Percentiles rank a stretch among this genome's conserved stretches.
phyloP scores from a whole-genome alignment of 2,797 vertebrate species.

The Molothrus ater region DNA sequence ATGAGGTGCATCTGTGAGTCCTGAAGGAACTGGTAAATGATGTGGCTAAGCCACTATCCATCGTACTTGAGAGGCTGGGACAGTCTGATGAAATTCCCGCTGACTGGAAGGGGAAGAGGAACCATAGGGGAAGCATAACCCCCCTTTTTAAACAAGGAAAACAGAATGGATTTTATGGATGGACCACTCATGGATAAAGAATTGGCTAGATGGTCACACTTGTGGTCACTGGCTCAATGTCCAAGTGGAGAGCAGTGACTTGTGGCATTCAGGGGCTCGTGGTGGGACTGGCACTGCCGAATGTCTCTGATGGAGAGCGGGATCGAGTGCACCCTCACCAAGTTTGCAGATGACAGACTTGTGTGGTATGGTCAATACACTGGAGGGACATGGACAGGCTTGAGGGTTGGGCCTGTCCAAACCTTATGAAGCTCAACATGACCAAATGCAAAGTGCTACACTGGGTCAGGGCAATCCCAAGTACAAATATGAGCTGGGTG shows the following conservation, averaged over 20 bases:
- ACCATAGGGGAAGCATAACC: not conserved
- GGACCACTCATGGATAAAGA: not conserved
- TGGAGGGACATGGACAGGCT: not conserved
- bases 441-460: not conserved
- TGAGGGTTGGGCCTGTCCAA: not conserved
- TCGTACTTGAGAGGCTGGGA: not conserved
- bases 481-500: not conserved
- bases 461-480: not conserved
- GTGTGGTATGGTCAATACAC: rapidly evolving
- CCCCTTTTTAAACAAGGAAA: not conserved
- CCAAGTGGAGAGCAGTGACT: not conserved
- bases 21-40: not conserved
- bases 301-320: not conserved
- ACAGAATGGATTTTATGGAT: not conserved
- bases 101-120: not conserved
- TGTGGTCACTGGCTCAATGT: rapidly evolving
- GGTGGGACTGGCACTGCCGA: not conserved
- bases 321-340: rapidly evolving
- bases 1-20: not conserved
- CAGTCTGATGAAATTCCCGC: not conserved
- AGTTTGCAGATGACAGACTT: not conserved
- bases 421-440: not conserved
- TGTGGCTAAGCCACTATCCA: not conserved
- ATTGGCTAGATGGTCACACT: not conserved
- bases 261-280: not conserved